Evolutionary conservation across 2,888 invertebrate genomes (phyloP).

Genomic region (Ennomos fuscantarius): DNA sequence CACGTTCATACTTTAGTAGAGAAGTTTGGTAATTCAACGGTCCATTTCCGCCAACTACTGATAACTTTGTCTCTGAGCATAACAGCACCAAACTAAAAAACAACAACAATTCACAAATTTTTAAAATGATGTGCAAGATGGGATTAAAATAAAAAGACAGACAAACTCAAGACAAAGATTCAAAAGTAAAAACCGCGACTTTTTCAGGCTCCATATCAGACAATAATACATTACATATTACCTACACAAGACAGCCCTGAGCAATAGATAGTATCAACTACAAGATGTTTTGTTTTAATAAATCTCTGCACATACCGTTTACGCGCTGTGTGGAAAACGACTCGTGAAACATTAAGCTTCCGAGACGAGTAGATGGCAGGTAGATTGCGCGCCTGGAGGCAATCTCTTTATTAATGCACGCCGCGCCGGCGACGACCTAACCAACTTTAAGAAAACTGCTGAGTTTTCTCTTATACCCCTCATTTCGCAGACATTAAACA

Average conservation of each 20-base stretch:
- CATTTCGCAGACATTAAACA: slow-evolving; percentile 67
- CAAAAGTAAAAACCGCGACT: no score
- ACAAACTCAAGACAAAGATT: no score
- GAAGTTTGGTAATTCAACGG: no score
- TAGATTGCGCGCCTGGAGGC: slow-evolving; percentile 58
- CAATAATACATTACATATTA: slow-evolving; percentile 22
- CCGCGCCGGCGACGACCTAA: slow-evolving; percentile 52
- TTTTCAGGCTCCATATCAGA: not conserved
- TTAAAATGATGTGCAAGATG: no score
- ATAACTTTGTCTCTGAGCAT: no score
- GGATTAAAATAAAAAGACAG: no score
- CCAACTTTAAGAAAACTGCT: slow-evolving; percentile 71
- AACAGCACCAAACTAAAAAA: no score
- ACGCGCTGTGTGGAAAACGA: slow-evolving; percentile 30
- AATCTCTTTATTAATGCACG: slow-evolving; percentile 64
- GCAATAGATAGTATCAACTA: slow-evolving; percentile 21
- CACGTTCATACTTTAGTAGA: no score
- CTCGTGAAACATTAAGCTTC: slow-evolving; percentile 31
- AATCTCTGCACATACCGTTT: slow-evolving; percentile 30
- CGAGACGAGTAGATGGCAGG: slow-evolving; percentile 27
- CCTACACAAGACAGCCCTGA: slow-evolving; percentile 24
- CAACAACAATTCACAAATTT: no score
- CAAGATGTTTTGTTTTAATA: slow-evolving; percentile 24
- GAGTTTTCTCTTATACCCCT: slow-evolving; percentile 46
- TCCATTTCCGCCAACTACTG: no score